Base-by-base conservation (phyloP, 1,140 invertebrate genomes). In the Lerema accius region DNA sequence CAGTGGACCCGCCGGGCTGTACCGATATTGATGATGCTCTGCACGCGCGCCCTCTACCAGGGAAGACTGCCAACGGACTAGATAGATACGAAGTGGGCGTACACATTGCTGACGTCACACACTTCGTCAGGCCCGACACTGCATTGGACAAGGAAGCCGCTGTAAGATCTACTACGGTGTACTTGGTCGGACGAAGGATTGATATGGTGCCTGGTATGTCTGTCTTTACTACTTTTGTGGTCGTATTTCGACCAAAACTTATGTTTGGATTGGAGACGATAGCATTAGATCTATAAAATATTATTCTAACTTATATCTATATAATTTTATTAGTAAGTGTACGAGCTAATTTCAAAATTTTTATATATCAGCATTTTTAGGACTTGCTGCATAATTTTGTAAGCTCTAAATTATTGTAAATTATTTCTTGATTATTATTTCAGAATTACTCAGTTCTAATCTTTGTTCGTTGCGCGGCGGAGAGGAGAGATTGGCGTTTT, bases 21-120 rank as follows among this genome's bases (percentile, higher is more conserved):
- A 99, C 99, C 1, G 99, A 99, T 87, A 99, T 99, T 70, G 99
- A 99, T 89, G 99, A 99, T 91, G 99, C 99, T 0, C 89, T 99
- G 0, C 99, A 99, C 89, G 99, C 97, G 76, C 91, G 94, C 37
- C 79, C 92, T 23, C 82, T 98, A 11, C 91, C 92, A 0, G 96
- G 96, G 84, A 95, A 94, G 2, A 96, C 97, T 69, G 92, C 93
- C 26, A 95, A 98, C 91, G 81, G 81, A 1, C 67, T 83, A 3
- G 63, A 53, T 0, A 63, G 42, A 19, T 86, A 78, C 65, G 78
- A 89, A 26, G 96, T 98, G 64, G 98, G 98, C 5, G 98, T 99
- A 0, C 98, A 99, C 80, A 99, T 99, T 68, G 97, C 97, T 2
- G 98, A 99, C 92, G 98, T 99, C 0, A 97, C 96, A 0, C 95